Conservation (phyloP, 1,140 invertebrate genomes). For the Ectropis grisescens region DNA sequence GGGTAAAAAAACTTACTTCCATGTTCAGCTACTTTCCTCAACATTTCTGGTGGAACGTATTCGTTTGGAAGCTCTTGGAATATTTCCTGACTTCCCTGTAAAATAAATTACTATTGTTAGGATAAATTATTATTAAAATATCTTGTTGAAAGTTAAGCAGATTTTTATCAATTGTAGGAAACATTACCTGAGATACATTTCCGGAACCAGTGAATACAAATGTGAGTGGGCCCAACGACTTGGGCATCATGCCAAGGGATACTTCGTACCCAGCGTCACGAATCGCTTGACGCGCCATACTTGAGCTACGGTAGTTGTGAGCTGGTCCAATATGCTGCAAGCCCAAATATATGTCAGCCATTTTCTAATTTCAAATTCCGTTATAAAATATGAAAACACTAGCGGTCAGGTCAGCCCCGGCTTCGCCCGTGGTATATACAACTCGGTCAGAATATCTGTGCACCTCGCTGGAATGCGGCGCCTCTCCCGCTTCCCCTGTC, state of each 20-base stretch:
- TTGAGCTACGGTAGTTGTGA: conserved; percentile 97
- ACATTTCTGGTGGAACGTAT: conserved; percentile 94
- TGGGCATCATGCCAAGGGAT: conserved; percentile 96
- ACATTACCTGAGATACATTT: conserved; percentile 86
- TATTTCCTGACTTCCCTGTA: conserved; percentile 94
- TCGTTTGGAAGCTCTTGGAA: conserved; percentile 98
- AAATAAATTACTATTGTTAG: conserved; percentile 14
- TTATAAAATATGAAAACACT: no score
- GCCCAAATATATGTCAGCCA: no score
- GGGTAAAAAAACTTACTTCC: conserved; percentile 86
- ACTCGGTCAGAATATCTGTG: no score
- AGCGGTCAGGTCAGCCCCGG: no score
- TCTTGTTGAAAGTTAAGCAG: no score
- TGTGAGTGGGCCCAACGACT: conserved; percentile 96
- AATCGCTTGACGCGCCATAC: conserved; percentile 97
- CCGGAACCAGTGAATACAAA: conserved; percentile 98
- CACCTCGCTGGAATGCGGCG: no score
- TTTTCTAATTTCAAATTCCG: no score
- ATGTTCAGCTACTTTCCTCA: conserved; percentile 96
- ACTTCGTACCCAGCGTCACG: conserved; percentile 99
- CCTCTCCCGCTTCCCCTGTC: no score
- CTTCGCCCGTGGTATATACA: no score
- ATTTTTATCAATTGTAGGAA: no score
- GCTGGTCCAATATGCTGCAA: conserved; percentile 94
- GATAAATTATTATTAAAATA: no score